Base-by-base conservation (phyloP, 1,140 invertebrate genomes). In the Heliconius nattereri region DNA sequence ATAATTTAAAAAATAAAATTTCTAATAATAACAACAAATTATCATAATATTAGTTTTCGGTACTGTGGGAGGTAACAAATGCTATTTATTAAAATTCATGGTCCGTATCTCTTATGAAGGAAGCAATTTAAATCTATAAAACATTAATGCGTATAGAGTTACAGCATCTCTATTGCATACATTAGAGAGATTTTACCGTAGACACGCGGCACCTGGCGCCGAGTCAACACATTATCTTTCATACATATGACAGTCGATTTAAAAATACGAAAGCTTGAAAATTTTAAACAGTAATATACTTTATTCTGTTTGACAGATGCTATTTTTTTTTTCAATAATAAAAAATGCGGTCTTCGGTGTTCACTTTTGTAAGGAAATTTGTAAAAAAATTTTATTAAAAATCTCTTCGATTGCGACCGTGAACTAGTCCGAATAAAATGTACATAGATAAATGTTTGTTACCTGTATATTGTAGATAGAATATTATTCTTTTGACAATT, bases 381-480 rank as follows among this genome's bases (percentile, higher is more conserved):
- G 91, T 89, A 91, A 91, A 84, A 89, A 84, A 89, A 86, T 83
- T 66, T 82, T 84, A 77, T 82, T 84, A 77, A 77, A 77, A 85
- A 87, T 89, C 85, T 87, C 90, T 92, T 93, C 87, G 88, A 92
- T 88, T 90, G 91, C 86, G 80, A 92, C 89, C 85, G 87, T 88
- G 87, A 92, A 92, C 93, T 94, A 94, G 93, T 94, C 93, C 89
- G 89, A 92, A 87, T 91, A 93, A 90, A 91, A 89, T 94, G 91
- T 94, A 93, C 84, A 94, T 92, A 94, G 89, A 91, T 93, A 94
- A 89, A 93, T 94, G 89, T 94, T 94, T 93, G 92, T 94, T 94
- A 94, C 89, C 89, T 94, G 92, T 94, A 94, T 94, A 94, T 93
- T 94, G 90, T 94, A 93, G 92, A 94, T 94, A 94, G 92, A 92